Evolutionary conservation across 2,797 vertebrate species (phyloP).

Genomic region (Schizopygopsis malacanthus): DNA sequence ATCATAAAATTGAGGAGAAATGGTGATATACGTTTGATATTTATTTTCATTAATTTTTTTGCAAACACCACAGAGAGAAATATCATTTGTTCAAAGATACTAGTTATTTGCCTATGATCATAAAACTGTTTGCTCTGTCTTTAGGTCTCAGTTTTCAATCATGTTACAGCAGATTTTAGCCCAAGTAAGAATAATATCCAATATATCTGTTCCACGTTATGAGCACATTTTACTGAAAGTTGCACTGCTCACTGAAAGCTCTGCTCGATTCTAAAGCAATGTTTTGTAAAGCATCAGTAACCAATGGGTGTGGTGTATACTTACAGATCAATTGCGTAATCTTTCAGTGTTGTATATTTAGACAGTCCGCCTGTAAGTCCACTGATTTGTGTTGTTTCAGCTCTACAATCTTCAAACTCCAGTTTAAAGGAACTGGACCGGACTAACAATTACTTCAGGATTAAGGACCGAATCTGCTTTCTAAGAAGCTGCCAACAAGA

Average conservation of each 20-base stretch:
- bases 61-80: neutral
- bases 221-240: neutral
- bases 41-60: too few relatives aligned
- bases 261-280: neutral
- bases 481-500: neutral
- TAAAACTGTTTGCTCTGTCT: neutral
- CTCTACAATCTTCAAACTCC: neutral
- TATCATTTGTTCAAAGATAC: neutral
- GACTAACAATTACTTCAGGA: neutral
- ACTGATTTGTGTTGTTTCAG: neutral
- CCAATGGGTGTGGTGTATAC: neutral
- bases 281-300: neutral
- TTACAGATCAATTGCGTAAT: neutral
- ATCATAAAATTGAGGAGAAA: neutral
- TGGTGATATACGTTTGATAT: neutral
- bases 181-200: neutral
- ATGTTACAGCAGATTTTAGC: neutral
- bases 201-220: neutral
- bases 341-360: neutral
- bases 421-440: neutral
- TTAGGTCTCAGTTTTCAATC: too few relatives aligned
- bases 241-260: neutral
- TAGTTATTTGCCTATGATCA: neutral
- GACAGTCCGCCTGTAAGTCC: neutral
- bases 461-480: constrained; percentile 2